Evolutionary conservation across 2,888 invertebrate species (phyloP).

Genomic region (Protonemura montana): DNA sequence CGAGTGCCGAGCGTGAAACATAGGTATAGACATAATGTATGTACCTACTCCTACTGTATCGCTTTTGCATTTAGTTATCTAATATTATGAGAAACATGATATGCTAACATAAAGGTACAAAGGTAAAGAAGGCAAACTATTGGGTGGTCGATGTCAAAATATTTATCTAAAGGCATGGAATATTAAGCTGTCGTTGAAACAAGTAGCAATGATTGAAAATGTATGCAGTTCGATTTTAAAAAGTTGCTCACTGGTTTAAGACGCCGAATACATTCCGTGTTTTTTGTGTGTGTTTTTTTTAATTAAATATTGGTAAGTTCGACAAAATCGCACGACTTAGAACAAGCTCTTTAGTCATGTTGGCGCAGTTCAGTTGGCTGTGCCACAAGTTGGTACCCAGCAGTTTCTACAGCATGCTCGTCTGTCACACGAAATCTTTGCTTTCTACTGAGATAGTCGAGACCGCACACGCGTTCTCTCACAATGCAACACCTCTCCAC

Average conservation of each 20-base stretch:
- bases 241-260: neutral
- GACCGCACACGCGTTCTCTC: neutral
- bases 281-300: neutral
- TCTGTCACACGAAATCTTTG: too few relatives aligned
- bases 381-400: too few relatives aligned
- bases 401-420: too few relatives aligned
- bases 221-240: neutral
- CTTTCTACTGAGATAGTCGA: too few relatives aligned
- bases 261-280: neutral
- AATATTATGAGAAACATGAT: constrained; percentile 8
- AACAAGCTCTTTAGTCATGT: too few relatives aligned
- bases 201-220: neutral
- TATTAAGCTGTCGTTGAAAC: constrained; percentile 14
- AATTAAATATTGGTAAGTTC: neutral
- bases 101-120: neutral
- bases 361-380: too few relatives aligned
- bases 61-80: neutral
- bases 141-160: constrained; percentile 27
- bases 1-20: neutral
- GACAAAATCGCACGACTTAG: neutral
- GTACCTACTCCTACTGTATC: neutral
- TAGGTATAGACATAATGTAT: neutral
- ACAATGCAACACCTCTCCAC: constrained; percentile 18
- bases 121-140: constrained; percentile 19
- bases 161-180: neutral